Conservation (phyloP, 1,140 invertebrate species). For the Heliconius hermathena region DNA sequence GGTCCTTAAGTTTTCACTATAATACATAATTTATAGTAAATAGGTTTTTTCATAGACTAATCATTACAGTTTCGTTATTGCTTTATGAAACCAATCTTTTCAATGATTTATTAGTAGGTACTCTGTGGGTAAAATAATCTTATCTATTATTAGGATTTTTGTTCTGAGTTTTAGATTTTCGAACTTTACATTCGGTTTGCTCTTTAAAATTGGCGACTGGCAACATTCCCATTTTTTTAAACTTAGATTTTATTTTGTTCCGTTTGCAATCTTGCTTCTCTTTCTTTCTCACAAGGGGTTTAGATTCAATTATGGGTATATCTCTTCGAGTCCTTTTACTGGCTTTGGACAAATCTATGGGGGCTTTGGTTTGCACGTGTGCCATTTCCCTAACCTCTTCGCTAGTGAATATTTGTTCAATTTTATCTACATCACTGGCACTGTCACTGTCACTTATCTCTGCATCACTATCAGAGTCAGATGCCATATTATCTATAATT, state of each 20-base stretch:
- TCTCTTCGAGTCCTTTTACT: conserved; percentile 8
- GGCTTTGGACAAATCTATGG: background rate
- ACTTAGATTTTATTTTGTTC: conserved; percentile 47
- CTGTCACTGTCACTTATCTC: background rate
- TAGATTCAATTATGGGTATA: conserved; percentile 5
- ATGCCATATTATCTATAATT: conserved; percentile 21
- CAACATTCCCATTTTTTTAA: conserved; percentile 54
- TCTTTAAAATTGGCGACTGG: conserved; percentile 50
- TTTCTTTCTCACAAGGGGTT: conserved; percentile 16
- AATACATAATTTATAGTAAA: too few relatives aligned
- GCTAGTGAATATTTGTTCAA: background rate
- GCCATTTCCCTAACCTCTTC: background rate
- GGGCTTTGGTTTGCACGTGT: conserved; percentile 1
- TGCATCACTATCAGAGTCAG: background rate
- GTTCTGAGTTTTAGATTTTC: background rate
- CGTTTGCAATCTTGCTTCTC: conserved; percentile 45
- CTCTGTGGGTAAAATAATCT: too few relatives aligned
- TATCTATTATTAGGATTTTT: too few relatives aligned
- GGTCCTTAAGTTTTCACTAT: too few relatives aligned
- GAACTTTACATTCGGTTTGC: background rate
- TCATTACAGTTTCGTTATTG: too few relatives aligned
- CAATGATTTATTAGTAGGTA: too few relatives aligned
- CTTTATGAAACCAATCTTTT: too few relatives aligned
- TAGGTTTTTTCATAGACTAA: too few relatives aligned
- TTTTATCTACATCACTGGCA: background rate